Evolutionary conservation across 2,797 vertebrate species (phyloP), one percentile per base, ranked within the genome.

Genomic region (Fundulus diaphanus): DNA sequence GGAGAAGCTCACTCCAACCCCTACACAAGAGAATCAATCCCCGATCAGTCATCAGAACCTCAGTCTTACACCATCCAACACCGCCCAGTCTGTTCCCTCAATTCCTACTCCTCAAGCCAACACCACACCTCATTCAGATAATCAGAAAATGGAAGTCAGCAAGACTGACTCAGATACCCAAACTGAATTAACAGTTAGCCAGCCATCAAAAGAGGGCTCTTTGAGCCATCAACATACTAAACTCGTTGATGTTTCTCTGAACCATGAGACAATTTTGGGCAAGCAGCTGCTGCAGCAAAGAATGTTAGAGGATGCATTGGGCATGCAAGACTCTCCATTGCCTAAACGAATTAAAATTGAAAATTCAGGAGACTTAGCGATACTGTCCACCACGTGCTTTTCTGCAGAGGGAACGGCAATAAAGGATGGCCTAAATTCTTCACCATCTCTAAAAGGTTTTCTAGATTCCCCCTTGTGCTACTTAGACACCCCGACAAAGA

Each of bases 321-420:
- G 90, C 29, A 82, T 90, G 44, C 92, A 94, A 33, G 91, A 83
- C 75, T 94, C 94, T 89, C 92, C 96, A 46, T n/a, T 97, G 89
- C 88, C 96, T 92, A 99, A 99, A 91, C 97, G 97, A 80, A 96
- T 99, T 90, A 99, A 99, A 94, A 95, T 99, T 0, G 98, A 99
- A 82, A 89, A 96, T 74, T 96, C 96, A 5, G 97, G 98, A 82
- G 96, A 96, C 75, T 91, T 99, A 83, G 95, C 98, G 1, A 97
- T 99, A 88, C 94, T 99, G 42, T 99, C 98, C 11, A 99, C 98
- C 87, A 98, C 96, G 22, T 97, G 96, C 91, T 97, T 94, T 90
- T 96, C 96, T 88, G 93, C 96, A 5, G 93, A 96, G 44, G 94
- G 95, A 88, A 99, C 97, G 0, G 97, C 98, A 29, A 97, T 97